Evolutionary conservation across 1,140 invertebrate genomes (phyloP).

Genomic region (Drosophila erecta): DNA sequence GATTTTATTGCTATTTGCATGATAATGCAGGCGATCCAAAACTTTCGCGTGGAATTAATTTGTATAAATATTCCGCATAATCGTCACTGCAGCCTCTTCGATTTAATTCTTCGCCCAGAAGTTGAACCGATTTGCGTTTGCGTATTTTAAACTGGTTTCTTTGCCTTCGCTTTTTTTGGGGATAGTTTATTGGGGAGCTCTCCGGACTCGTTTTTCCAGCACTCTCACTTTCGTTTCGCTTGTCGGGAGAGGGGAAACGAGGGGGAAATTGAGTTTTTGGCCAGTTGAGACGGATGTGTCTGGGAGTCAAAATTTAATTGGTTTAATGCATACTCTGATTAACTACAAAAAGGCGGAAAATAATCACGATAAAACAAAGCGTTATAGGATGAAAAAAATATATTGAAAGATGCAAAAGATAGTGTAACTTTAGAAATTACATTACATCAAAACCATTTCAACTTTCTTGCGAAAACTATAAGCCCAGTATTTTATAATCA

Average conservation of each 20-base stretch:
- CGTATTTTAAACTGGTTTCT: slow-evolving; percentile 38
- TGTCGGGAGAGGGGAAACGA: background rate
- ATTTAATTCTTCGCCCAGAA: slow-evolving; percentile 23
- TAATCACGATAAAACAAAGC: background rate
- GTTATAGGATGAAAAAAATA: background rate
- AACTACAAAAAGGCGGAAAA: background rate
- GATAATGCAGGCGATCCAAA: slow-evolving; percentile 14
- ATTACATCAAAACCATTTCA: too few species aligned
- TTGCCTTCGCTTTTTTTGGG: slow-evolving; percentile 15
- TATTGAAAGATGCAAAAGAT: background rate
- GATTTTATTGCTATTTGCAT: slow-evolving; percentile 20
- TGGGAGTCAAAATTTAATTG: slow-evolving; percentile 37
- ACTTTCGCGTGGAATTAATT: slow-evolving; percentile 48
- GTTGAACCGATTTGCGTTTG: slow-evolving; percentile 23
- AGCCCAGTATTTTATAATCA: background rate
- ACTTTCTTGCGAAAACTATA: background rate
- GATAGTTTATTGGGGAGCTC: slow-evolving; percentile 21
- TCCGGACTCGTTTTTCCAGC: slow-evolving; percentile 32
- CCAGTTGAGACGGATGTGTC: slow-evolving; percentile 53
- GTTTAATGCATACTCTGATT: slow-evolving; percentile 9
- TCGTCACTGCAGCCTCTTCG: slow-evolving; percentile 6
- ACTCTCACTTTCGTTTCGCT: slow-evolving; percentile 72
- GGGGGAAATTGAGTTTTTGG: slow-evolving; percentile 14
- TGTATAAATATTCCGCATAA: slow-evolving; percentile 37
- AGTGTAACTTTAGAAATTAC: background rate